Percentiles rank a stretch among this genome's conserved stretches.
Conservation (phyloP, 2,797 vertebrate species). For the Hafferia zeledoni region DNA sequence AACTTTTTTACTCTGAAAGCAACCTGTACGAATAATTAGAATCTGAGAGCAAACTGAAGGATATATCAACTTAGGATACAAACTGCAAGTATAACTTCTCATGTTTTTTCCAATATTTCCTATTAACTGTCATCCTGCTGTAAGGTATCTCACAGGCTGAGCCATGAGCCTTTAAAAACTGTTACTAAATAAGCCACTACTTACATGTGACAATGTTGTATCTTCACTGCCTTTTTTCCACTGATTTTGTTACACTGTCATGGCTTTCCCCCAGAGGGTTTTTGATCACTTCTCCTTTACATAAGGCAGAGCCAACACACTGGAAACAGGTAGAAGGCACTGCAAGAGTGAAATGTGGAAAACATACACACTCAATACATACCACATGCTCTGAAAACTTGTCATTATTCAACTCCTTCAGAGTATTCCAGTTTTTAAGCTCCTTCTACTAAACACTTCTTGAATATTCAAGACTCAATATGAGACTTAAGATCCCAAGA, state of each 20-base stretch:
- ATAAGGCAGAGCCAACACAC: background rate
- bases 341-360: background rate
- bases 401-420: background rate
- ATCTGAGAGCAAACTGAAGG: background rate
- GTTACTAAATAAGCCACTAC: background rate
- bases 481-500: background rate
- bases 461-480: background rate
- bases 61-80: background rate
- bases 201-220: background rate
- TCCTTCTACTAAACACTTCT: background rate
- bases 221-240: background rate
- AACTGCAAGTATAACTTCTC: background rate
- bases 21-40: background rate
- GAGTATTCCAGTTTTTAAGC: background rate
- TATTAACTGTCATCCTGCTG: background rate
- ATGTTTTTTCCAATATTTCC: background rate
- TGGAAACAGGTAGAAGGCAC: background rate
- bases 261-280: background rate
- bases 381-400: background rate
- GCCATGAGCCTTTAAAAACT: background rate
- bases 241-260: background rate
- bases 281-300: background rate
- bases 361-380: background rate
- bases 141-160: background rate
- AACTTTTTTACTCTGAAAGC: background rate